Conservation (phyloP, 2,113 vertebrate species). For the Podocnemis expansa region DNA sequence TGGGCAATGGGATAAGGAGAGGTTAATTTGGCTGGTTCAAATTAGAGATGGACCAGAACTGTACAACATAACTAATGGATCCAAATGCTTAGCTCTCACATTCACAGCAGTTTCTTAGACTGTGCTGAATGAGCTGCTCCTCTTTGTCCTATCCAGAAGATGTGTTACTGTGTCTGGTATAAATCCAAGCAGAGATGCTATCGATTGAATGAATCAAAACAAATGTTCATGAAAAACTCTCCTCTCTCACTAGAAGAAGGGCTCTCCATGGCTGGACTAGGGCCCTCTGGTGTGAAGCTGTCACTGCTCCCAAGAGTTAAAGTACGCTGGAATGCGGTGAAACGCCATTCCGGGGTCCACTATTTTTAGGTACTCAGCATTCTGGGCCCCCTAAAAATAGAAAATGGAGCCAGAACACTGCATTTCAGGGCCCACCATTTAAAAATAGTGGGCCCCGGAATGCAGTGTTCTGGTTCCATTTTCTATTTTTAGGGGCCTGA, state of each 20-base stretch:
- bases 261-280: background rate
- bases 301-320: background rate
- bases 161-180: background rate
- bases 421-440: too few relatives aligned
- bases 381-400: too few relatives aligned
- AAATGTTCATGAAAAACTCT: background rate
- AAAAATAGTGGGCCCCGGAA: too few relatives aligned
- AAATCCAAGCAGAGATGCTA: background rate
- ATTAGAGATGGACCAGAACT: background rate
- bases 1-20: background rate
- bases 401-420: too few relatives aligned
- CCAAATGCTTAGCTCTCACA: background rate
- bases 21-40: background rate
- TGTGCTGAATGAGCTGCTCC: background rate
- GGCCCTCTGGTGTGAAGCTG: background rate
- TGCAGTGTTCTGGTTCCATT: too few relatives aligned
- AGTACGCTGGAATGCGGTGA: too few relatives aligned
- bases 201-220: too few relatives aligned
- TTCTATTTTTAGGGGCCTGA: too few relatives aligned
- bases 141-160: background rate
- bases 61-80: too few relatives aligned
- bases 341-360: too few relatives aligned
- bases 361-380: too few relatives aligned
- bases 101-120: background rate
- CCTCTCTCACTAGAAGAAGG: background rate